Base-by-base conservation (phyloP, 2,888 invertebrate genomes). In the Lucinisca nassula region DNA sequence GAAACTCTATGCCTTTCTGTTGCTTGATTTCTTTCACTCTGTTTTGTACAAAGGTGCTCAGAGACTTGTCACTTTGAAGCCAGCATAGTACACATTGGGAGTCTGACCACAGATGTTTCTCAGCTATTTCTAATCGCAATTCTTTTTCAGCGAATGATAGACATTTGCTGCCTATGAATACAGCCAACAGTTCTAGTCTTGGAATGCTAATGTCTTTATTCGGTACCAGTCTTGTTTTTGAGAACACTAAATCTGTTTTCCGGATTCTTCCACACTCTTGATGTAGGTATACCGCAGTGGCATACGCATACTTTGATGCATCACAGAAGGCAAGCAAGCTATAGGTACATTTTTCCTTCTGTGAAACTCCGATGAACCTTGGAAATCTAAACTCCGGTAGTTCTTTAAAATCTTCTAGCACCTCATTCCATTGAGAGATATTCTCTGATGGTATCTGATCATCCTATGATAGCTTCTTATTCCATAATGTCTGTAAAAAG, bases 141-240 rank as follows among this genome's bases (percentile, higher is more conserved):
- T 73, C 38, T 37, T 73, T 55, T 21, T 78, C 21, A 6, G 67
- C 78, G 27, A 78, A 78, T 1, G 24, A 38, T 10, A 78, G n/a
- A 78, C 78, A 67, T 45, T 67, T 32, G 38, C 3, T 24, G 12
- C 58, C 78, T 38, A 61, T 78, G n/a, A 78, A 14, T 14, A 30
- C 61, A 27, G 78, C 61, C 27, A 78, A 24, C 0, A 78, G 78
- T 27, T 78, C 78, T 17, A 78, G 27, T 37, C 67, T 78, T 0
- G 78, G 83, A 72, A 83, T 78, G n/a, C 27, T 73, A 8, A 73
- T 21, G 3, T 40, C 12, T 77, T 77, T 77, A 21, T 30, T 40
- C 17, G 78, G 78, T 8, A 70, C 82, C 14, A 82, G 77, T 67
- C 82, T 38, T 37, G 82, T 40, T 45, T 82, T 82, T 0, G 82